phyloP scores from a whole-genome alignment of 1,140 invertebrate genomes.

The Zelostemma sp. region DNA sequence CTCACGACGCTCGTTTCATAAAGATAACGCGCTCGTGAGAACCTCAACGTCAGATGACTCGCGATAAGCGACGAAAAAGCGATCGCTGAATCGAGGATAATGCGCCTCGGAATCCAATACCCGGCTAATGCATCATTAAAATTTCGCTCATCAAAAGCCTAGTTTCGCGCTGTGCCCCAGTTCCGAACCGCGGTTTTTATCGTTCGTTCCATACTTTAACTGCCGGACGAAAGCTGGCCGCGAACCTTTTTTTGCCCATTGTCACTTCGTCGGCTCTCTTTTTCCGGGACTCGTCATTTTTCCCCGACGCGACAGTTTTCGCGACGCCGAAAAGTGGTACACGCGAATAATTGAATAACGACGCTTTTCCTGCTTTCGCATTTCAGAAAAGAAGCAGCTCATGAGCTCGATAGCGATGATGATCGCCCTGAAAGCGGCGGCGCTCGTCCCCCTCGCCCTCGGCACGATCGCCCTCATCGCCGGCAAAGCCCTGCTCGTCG shows the following conservation, averaged over 20 bases:
- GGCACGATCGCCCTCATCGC: slow-evolving; percentile 86
- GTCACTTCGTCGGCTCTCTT: slow-evolving; percentile 17
- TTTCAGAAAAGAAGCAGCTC: slow-evolving; percentile 79
- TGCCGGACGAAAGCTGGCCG: slow-evolving; percentile 12
- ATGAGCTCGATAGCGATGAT: slow-evolving; percentile 82
- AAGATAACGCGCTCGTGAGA: too few species aligned
- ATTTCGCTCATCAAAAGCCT: slow-evolving; percentile 30
- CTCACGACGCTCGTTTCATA: too few species aligned
- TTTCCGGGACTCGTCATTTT: slow-evolving; percentile 34
- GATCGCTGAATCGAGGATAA: too few species aligned
- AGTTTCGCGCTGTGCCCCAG: slow-evolving; percentile 42
- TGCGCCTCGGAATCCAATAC: neutral
- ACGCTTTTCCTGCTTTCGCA: slow-evolving; percentile 6
- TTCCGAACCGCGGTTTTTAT: slow-evolving; percentile 35
- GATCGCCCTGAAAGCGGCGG: slow-evolving; percentile 82
- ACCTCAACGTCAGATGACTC: too few species aligned
- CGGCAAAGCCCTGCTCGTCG: slow-evolving; percentile 85
- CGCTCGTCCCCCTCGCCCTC: slow-evolving; percentile 80
- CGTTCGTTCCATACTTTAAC: slow-evolving; percentile 40
- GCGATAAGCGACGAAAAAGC: too few species aligned
- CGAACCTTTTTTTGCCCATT: slow-evolving; percentile 32
- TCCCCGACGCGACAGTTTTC: slow-evolving; percentile 26
- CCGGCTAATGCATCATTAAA: slow-evolving; percentile 23
- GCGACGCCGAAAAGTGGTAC: slow-evolving; percentile 46
- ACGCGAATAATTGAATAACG: slow-evolving; percentile 23